phyloP scores from a whole-genome alignment of 2,113 vertebrate species.

The Xenus cinereus region DNA sequence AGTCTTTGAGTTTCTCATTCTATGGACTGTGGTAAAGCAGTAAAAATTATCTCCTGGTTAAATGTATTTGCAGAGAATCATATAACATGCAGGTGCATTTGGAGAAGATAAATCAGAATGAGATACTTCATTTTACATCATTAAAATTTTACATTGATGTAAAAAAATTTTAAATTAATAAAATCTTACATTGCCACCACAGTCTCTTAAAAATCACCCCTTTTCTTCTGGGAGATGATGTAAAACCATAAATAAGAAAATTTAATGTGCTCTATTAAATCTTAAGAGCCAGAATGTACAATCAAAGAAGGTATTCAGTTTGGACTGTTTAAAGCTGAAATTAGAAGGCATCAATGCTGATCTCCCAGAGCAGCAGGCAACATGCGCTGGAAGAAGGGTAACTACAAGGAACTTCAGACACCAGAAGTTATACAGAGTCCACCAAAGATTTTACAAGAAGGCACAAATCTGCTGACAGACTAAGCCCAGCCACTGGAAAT shows the following conservation, averaged over 20 bases:
- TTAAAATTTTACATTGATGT: not conserved
- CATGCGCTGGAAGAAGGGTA: not conserved
- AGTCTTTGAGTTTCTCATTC: not conserved
- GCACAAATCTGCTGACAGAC: not conserved
- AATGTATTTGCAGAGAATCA: not conserved
- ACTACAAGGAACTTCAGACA: not conserved
- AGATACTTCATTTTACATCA: not conserved
- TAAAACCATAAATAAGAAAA: not conserved
- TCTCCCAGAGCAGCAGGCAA: not conserved
- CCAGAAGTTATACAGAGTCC: not conserved
- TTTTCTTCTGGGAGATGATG: not conserved
- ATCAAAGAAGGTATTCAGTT: not conserved
- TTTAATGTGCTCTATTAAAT: not conserved
- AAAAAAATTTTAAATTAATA: not conserved
- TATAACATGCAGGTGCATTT: not conserved
- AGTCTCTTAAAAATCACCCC: not conserved
- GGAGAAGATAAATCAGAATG: not conserved
- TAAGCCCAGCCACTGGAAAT: not conserved
- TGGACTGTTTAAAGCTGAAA: not conserved
- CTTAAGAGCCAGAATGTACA: not conserved
- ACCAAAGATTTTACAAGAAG: not conserved
- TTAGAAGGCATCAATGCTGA: not conserved
- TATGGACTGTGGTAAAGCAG: not conserved
- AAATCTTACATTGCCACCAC: not conserved
- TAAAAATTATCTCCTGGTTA: not conserved